A percentile compares a stretch with the other conserved stretches of the same genome.
Conservation (phyloP, 2,797 vertebrate genomes). For the Mionectes olivaceus region DNA sequence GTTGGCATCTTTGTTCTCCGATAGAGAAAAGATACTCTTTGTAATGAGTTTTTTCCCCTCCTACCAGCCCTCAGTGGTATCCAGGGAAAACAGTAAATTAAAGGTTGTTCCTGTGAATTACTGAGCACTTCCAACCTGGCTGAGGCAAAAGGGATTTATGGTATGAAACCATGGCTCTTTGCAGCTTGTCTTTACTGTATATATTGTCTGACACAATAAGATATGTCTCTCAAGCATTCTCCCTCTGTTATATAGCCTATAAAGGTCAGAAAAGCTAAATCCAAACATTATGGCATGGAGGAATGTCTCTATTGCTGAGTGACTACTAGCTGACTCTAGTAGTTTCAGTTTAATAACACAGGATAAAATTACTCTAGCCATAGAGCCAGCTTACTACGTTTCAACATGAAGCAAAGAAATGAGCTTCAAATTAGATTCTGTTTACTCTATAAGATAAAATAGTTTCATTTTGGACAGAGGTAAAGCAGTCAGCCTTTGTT, state of each 20-base stretch:
- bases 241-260: constrained; percentile 29
- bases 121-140: constrained; percentile 53
- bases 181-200: constrained; percentile 32
- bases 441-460: constrained; percentile 36
- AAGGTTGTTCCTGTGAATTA: constrained; percentile 70
- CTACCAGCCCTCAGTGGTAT: constrained; percentile 28
- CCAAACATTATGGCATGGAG: constrained; percentile 31
- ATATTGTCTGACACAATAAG: constrained; percentile 46
- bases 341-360: constrained; percentile 48
- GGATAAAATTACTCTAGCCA: constrained; percentile 26
- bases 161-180: constrained; percentile 45
- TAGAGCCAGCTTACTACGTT: background rate
- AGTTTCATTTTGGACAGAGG: constrained; percentile 15
- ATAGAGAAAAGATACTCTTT: constrained; percentile 7
- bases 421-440: constrained; percentile 42
- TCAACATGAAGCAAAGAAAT: constrained; percentile 30
- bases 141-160: constrained; percentile 68
- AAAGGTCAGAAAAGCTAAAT: constrained; percentile 75
- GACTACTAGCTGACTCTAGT: constrained; percentile 51
- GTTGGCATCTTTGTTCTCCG: background rate
- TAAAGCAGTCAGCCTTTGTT: constrained; percentile 2
- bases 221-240: constrained; percentile 44
- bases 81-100: constrained; percentile 71
- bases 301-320: constrained; percentile 47
- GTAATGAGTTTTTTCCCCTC: constrained; percentile 56